phyloP scores from a whole-genome alignment of 2,797 vertebrate genomes.

The Pangasius larnaudii region DNA sequence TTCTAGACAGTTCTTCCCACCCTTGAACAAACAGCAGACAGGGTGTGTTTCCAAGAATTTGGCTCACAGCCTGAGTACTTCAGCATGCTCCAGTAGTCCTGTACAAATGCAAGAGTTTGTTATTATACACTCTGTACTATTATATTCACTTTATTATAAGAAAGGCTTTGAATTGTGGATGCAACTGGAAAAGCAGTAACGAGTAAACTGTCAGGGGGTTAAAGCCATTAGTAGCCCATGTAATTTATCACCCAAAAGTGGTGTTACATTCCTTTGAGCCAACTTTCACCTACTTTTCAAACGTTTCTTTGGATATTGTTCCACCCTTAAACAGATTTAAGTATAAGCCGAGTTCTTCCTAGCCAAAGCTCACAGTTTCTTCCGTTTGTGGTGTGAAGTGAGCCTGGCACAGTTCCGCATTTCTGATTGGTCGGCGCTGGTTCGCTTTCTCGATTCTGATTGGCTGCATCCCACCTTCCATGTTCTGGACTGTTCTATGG shows the following conservation, averaged over 20 bases:
- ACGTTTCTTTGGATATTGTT: neutral
- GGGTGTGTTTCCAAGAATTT: neutral
- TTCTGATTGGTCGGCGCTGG: constrained; percentile 8
- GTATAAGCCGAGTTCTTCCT: neutral
- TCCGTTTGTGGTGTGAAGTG: neutral
- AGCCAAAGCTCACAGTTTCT: neutral
- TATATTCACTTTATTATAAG: neutral
- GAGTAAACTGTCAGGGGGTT: no score
- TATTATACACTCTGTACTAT: neutral
- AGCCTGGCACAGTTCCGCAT: neutral
- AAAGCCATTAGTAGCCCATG: no score
- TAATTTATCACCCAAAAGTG: neutral
- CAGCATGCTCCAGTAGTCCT: neutral
- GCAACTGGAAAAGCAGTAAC: neutral
- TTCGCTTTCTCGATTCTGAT: neutral
- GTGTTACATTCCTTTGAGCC: neutral
- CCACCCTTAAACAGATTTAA: neutral
- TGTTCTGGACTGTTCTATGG: constrained; percentile 39
- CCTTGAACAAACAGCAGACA: neutral
- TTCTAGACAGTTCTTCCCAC: neutral
- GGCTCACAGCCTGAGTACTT: neutral
- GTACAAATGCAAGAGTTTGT: neutral
- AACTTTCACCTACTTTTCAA: neutral
- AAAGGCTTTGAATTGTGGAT: neutral
- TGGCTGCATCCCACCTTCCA: neutral